These are phyloP conservation scores for Dioctria linearis DNA, from an alignment of 2,888 invertebrate genomes.

Conservation along the genomic window DNA sequence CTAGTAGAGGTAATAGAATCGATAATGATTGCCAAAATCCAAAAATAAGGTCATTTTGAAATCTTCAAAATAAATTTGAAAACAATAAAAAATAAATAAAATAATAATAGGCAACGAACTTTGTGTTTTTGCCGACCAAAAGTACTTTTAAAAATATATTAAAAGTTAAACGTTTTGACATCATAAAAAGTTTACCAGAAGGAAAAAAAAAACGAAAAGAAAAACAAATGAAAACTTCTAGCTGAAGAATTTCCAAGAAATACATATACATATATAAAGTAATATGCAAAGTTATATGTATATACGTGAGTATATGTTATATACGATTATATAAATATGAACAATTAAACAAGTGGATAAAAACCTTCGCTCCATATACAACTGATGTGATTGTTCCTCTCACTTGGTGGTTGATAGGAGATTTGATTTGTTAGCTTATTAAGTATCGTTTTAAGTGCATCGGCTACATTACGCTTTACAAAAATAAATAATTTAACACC, in stretches of 20 bases:
- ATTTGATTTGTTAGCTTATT: slow-evolving; percentile 96
- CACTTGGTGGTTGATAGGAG: slow-evolving; percentile 96
- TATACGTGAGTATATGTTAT: too few relatives aligned
- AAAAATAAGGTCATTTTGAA: too few relatives aligned
- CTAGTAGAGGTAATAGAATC: too few relatives aligned
- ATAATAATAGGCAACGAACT: neutral
- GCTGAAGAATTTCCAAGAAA: slow-evolving; percentile 32
- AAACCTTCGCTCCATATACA: slow-evolving; percentile 85
- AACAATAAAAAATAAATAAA: slow-evolving; percentile 17
- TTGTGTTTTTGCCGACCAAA: neutral
- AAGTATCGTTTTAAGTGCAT: slow-evolving; percentile 85
- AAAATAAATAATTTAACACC: too few relatives aligned
- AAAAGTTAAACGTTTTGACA: slow-evolving; percentile 33
- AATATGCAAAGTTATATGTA: slow-evolving; percentile 39
- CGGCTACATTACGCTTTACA: slow-evolving; percentile 82
- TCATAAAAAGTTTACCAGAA: slow-evolving; percentile 21
- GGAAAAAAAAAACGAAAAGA: neutral
- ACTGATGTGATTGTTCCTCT: slow-evolving; percentile 82
- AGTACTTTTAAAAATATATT: slow-evolving; percentile 25
- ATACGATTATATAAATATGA: slow-evolving; percentile 57
- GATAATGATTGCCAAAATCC: too few relatives aligned
- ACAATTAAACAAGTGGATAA: slow-evolving; percentile 75
- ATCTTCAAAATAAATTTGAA: slow-evolving; percentile 10
- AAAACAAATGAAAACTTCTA: too few relatives aligned
- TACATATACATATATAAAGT: slow-evolving; percentile 31